These are phyloP conservation scores for Drosophila cognata DNA, from an alignment of 2,888 invertebrate species.

Conservation along the genomic window DNA sequence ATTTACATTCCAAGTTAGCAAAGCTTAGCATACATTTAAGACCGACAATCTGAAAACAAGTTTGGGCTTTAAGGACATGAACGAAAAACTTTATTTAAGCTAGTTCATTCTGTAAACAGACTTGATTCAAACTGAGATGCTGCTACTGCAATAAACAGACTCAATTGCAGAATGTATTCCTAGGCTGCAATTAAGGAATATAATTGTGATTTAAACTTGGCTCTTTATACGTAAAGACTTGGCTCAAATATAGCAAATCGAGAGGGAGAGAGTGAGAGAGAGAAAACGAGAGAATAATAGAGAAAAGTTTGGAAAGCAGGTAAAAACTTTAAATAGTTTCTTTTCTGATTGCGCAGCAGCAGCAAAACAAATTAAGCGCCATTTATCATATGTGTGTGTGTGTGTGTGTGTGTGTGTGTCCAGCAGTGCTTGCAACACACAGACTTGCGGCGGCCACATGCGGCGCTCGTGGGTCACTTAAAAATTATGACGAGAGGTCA, in stretches of 20 bases:
- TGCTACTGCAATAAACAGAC: background rate
- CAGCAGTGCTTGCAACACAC: constrained; percentile 26
- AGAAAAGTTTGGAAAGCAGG: background rate
- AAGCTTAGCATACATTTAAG: background rate
- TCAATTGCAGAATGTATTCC: background rate
- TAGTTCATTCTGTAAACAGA: background rate
- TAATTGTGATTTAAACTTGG: background rate
- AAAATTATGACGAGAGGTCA: constrained; percentile 73
- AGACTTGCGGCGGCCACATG: constrained; percentile 41
- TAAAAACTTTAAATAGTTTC: constrained; percentile 13
- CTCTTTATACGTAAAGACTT: background rate
- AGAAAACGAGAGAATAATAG: background rate
- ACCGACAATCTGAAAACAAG: background rate
- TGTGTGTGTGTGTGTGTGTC: constrained; percentile 18
- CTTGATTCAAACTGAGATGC: background rate
- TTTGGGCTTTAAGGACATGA: background rate
- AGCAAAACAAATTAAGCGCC: constrained; percentile 59
- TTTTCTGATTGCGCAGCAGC: constrained; percentile 12
- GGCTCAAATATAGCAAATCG: background rate
- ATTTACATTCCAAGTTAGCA: background rate
- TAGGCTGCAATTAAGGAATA: background rate
- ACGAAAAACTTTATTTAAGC: background rate
- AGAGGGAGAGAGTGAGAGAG: background rate
- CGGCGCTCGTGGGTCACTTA: constrained; percentile 69
- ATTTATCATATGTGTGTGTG: constrained; percentile 62